phyloP scores from a whole-genome alignment of 1,140 invertebrate species.

The Phortica variegata region DNA sequence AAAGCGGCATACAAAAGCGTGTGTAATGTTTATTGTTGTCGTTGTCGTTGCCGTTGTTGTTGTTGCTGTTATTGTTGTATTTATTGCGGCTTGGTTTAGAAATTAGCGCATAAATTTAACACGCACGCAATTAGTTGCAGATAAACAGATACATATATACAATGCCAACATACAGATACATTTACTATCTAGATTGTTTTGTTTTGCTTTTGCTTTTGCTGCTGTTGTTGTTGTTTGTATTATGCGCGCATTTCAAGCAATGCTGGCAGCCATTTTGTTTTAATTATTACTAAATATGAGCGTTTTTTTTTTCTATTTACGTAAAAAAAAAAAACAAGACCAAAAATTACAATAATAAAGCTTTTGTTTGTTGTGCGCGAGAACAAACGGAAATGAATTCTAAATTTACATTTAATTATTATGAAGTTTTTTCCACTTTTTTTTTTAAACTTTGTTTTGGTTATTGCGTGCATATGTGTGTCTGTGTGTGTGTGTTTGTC shows the following conservation, averaged over 20 bases:
- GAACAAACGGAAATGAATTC: no score
- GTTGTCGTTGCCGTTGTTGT: neutral
- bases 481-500: neutral
- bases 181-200: conserved; percentile 9
- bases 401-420: no score
- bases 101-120: conserved; percentile 12
- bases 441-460: no score
- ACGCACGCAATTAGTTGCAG: conserved; percentile 12
- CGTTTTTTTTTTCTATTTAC: neutral
- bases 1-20: neutral
- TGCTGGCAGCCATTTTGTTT: conserved; percentile 20
- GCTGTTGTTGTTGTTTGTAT: conserved; percentile 16
- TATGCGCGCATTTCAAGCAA: no score
- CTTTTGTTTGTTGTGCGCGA: no score
- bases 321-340: no score
- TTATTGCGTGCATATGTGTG: neutral
- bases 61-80: conserved; percentile 1
- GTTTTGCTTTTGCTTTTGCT: conserved; percentile 9
- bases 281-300: neutral
- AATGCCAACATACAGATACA: neutral
- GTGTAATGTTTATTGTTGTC: neutral
- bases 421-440: no score
- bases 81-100: conserved; percentile 18
- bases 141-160: conserved; percentile 8
- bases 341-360: conserved; percentile 11